Conservation (phyloP, 2,888 invertebrate species). For the Dione juno region DNA sequence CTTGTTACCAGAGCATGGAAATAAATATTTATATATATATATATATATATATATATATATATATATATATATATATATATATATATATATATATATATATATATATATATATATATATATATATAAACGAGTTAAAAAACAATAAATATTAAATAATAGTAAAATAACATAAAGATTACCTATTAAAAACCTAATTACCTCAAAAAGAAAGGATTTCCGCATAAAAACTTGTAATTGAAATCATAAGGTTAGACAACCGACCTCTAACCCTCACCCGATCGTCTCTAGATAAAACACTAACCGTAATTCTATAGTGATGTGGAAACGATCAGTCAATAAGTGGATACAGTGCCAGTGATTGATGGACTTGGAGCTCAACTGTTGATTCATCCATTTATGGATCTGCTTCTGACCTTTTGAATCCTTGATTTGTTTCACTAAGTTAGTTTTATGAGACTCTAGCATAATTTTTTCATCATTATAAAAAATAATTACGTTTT, state of each 20-base stretch:
- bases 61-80: no score
- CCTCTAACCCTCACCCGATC: slow-evolving; percentile 20
- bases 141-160: background rate
- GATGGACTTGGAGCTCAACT: slow-evolving; percentile 45
- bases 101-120: no score
- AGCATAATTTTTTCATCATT: no score
- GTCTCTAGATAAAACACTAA: slow-evolving; percentile 29
- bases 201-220: background rate
- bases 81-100: no score
- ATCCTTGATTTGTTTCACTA: slow-evolving; percentile 15
- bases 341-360: slow-evolving; percentile 45
- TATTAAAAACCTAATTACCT: background rate
- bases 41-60: no score
- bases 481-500: no score
- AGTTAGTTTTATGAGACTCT: background rate
- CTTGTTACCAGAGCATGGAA: no score
- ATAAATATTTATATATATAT: no score
- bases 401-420: slow-evolving; percentile 22
- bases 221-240: slow-evolving; percentile 20
- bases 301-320: slow-evolving; percentile 31
- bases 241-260: slow-evolving; percentile 17
- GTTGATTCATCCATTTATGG: slow-evolving; percentile 40
- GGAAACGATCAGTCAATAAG: slow-evolving; percentile 41
- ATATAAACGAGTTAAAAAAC: no score
- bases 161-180: background rate